phyloP scores from a whole-genome alignment of 2,113 vertebrate genomes.

The Ictidomys tridecemlineatus region DNA sequence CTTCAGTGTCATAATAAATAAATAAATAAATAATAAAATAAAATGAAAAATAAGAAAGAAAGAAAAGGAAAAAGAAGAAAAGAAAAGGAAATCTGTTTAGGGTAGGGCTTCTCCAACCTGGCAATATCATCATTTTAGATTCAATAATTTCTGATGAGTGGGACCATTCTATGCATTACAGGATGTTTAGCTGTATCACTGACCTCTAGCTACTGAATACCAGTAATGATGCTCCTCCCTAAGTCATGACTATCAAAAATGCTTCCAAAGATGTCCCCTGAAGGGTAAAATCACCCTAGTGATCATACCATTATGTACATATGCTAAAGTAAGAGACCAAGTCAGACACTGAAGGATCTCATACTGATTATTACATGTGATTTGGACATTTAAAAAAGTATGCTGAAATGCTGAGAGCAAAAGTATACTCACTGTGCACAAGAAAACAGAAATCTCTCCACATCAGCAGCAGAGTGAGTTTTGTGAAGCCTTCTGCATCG shows the following conservation, averaged over 20 bases:
- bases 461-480: constrained; percentile 97
- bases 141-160: not conserved
- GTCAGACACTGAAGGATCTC: constrained; percentile 71
- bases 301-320: constrained; percentile 63
- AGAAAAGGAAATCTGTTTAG: not conserved
- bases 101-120: not conserved
- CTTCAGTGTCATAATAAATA: no score
- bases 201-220: not conserved
- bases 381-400: constrained; percentile 70
- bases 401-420: constrained; percentile 69
- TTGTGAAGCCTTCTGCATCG: constrained; percentile 98
- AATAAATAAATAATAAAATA: no score
- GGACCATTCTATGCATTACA: not conserved
- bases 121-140: not conserved
- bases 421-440: constrained; percentile 95
- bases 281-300: not conserved
- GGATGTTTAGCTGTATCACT: not conserved
- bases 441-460: constrained; percentile 99
- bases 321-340: constrained; percentile 67
- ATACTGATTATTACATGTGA: not conserved
- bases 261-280: not conserved
- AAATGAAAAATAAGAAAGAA: no score
- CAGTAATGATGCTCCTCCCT: not conserved
- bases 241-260: not conserved
- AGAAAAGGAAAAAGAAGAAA: no score